Percentiles rank a stretch among this genome's conserved stretches.
Conservation (phyloP, 2,888 invertebrate species). For the Exephanes ischioxanthus region DNA sequence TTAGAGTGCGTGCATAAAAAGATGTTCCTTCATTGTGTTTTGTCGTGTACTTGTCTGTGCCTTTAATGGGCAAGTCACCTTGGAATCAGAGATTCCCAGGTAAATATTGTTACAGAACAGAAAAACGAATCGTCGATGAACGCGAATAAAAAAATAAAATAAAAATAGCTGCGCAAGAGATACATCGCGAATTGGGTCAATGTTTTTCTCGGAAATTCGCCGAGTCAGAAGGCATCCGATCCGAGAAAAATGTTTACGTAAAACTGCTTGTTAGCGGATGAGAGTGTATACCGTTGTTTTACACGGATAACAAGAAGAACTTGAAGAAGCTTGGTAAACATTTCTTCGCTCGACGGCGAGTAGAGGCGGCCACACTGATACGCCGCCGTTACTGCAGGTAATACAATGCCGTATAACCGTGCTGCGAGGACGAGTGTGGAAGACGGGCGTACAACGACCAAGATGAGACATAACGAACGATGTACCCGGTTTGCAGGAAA, state of each 20-base stretch:
- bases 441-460: constrained; percentile 46
- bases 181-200: constrained; percentile 48
- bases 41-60: neutral
- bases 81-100: neutral
- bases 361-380: neutral
- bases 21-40: neutral
- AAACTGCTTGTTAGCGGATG: constrained; percentile 35
- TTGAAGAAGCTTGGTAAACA: constrained; percentile 46
- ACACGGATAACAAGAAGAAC: constrained; percentile 41
- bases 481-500: constrained; percentile 38
- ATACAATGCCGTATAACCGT: constrained; percentile 21
- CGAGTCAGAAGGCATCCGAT: constrained; percentile 22
- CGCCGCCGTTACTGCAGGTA: constrained; percentile 21
- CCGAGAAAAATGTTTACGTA: constrained; percentile 44
- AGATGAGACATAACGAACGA: constrained; percentile 48
- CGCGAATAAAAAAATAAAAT: constrained; percentile 6
- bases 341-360: constrained; percentile 34
- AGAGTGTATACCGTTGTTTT: constrained; percentile 24
- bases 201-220: constrained; percentile 28
- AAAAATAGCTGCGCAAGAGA: neutral
- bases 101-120: neutral
- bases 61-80: neutral
- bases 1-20: too few relatives aligned
- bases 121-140: constrained; percentile 15
- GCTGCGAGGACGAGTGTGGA: constrained; percentile 14